Percentiles rank a stretch among this genome's conserved stretches.
phyloP scores from a whole-genome alignment of 2,888 invertebrate genomes.

The Lycocerus yunnanus region DNA sequence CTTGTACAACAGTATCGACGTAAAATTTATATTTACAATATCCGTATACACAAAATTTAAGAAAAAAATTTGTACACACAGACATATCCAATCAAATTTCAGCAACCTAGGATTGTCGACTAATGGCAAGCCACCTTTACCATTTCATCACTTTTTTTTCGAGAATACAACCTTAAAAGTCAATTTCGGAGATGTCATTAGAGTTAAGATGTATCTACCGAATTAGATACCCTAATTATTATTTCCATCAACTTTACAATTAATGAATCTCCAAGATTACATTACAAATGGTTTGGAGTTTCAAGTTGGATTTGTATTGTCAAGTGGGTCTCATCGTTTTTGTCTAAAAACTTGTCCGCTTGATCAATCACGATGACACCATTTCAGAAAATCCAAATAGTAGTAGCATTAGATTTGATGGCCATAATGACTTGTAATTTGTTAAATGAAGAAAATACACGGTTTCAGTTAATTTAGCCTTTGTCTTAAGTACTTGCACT shows the following conservation, averaged over 20 bases:
- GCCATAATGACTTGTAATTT: slow-evolving; percentile 20
- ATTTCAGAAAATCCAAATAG: slow-evolving; percentile 16
- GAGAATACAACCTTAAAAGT: not conserved
- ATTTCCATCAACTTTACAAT: not conserved
- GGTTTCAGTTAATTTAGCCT: slow-evolving; percentile 11
- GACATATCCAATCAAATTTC: not conserved
- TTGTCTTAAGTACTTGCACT: slow-evolving; percentile 10
- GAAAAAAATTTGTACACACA: not conserved
- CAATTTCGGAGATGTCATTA: not conserved
- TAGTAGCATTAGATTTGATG: slow-evolving; percentile 20
- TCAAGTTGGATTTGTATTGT: not conserved
- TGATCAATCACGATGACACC: slow-evolving; percentile 5
- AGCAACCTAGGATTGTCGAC: no score
- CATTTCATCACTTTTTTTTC: not conserved
- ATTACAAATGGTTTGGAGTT: not conserved
- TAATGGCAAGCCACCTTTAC: not conserved
- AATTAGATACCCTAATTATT: not conserved
- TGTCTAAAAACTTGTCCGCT: slow-evolving; percentile 8
- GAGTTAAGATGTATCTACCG: not conserved
- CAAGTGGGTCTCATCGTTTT: not conserved
- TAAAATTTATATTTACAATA: not conserved
- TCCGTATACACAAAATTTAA: not conserved
- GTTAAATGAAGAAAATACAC: slow-evolving; percentile 20
- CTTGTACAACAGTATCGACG: slow-evolving; percentile 1
- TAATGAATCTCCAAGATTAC: not conserved